A percentile compares a stretch with the other conserved stretches of the same genome.
These are phyloP conservation scores for Dasysyrphus albostriatus DNA, from an alignment of 2,888 invertebrate species.

Conservation along the genomic window DNA sequence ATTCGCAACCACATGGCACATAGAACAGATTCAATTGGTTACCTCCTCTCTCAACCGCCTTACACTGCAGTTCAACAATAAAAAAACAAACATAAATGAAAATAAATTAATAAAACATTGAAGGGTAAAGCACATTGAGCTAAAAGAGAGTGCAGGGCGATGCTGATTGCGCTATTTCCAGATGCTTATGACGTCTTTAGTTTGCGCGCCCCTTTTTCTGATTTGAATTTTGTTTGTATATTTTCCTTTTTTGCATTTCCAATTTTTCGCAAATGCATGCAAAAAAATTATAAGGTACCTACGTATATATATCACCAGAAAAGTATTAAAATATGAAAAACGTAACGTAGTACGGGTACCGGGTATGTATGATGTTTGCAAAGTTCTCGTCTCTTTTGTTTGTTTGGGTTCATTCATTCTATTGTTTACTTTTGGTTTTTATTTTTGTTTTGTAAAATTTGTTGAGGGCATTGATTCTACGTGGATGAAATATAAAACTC, in stretches of 20 bases:
- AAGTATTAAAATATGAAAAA: constrained; percentile 17
- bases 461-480: constrained; percentile 57
- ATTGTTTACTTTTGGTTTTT: constrained; percentile 45
- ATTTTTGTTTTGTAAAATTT: constrained; percentile 45
- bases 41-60: background rate
- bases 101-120: constrained; percentile 72
- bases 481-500: constrained; percentile 49
- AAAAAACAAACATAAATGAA: constrained; percentile 56
- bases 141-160: constrained; percentile 28
- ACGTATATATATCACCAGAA: constrained; percentile 28
- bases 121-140: constrained; percentile 46
- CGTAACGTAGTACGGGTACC: background rate
- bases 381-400: constrained; percentile 59
- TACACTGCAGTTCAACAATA: constrained; percentile 38
- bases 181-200: constrained; percentile 64
- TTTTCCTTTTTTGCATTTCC: constrained; percentile 34
- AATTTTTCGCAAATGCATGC: constrained; percentile 50
- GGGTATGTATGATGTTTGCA: constrained; percentile 40
- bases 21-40: constrained; percentile 18
- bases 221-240: constrained; percentile 5
- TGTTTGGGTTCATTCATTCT: constrained; percentile 59
- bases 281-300: constrained; percentile 27
- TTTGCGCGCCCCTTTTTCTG: constrained; percentile 45
- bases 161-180: constrained; percentile 59
- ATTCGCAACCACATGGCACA: constrained; percentile 63